A percentile compares a stretch with the other conserved stretches of the same genome.
Conservation (phyloP, 2,888 invertebrate species). For the Anthophora plumipes region DNA sequence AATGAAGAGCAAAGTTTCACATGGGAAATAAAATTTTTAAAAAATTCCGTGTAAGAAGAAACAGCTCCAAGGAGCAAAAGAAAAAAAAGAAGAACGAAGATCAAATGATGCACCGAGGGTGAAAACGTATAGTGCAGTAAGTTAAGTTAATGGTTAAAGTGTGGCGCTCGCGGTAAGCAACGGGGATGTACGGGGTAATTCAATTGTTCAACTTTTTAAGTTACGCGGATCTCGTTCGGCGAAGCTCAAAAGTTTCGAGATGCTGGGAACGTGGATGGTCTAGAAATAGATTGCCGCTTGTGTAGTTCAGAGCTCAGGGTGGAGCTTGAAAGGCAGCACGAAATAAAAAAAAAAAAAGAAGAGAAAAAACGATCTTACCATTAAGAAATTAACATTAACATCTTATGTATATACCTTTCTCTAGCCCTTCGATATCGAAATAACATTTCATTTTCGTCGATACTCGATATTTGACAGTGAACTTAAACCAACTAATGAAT, state of each 20-base stretch:
- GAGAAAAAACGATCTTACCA: neutral
- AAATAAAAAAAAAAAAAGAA: neutral
- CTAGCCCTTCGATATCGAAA: no score
- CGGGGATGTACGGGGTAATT: neutral
- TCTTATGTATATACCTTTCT: neutral
- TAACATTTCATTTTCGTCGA: no score
- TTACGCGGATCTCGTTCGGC: neutral
- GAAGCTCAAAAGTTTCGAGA: slow-evolving; percentile 1
- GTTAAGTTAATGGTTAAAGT: neutral
- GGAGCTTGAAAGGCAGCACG: neutral
- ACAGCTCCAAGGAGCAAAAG: neutral
- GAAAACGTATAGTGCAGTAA: neutral
- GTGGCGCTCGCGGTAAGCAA: neutral
- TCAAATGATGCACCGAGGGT: neutral
- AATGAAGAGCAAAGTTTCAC: neutral
- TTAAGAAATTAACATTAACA: neutral
- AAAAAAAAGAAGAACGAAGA: neutral
- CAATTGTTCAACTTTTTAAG: slow-evolving; percentile 14
- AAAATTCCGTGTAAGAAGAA: no score
- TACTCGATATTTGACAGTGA: no score
- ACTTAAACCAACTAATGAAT: no score
- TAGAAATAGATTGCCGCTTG: slow-evolving; percentile 23
- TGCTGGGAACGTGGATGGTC: neutral
- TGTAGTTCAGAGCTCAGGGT: neutral
- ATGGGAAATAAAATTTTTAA: neutral